These are phyloP conservation scores for Sturmia bella DNA, from an alignment of 2,888 invertebrate species.

Conservation along the genomic window DNA sequence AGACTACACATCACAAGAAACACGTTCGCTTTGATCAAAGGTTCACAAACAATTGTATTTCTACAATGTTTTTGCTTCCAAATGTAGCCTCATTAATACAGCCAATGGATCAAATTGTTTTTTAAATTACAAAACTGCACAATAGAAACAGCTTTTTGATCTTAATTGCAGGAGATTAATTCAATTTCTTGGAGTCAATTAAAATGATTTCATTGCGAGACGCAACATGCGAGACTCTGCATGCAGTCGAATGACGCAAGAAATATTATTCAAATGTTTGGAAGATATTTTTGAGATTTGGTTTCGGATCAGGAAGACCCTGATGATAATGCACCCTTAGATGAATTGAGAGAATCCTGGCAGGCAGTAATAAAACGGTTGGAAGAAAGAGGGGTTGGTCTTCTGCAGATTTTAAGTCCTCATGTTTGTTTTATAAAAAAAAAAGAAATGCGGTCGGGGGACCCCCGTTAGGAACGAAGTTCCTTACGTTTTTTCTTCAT, in stretches of 20 bases:
- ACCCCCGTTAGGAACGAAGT: too few species aligned
- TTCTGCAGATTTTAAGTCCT: conserved; percentile 7
- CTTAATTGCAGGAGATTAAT: conserved; percentile 17
- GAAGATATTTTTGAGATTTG: conserved; percentile 18
- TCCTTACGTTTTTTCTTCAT: too few species aligned
- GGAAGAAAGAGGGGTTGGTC: conserved; percentile 5
- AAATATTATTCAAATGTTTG: conserved; percentile 16
- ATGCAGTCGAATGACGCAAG: conserved; percentile 22
- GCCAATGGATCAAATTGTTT: conserved; percentile 24
- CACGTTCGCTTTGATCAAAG: too few species aligned
- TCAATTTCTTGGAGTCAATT: conserved; percentile 20
- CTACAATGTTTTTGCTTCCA: not conserved
- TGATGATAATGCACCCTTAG: conserved; percentile 14
- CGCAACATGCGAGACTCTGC: conserved; percentile 21
- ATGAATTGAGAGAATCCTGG: conserved; percentile 14
- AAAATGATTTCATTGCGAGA: conserved; percentile 24
- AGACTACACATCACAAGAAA: too few species aligned
- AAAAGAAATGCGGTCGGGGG: too few species aligned
- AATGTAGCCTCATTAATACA: conserved; percentile 9
- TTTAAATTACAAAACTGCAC: conserved; percentile 19
- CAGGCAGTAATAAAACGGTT: conserved; percentile 2
- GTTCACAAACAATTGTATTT: too few species aligned
- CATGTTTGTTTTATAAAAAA: conserved; percentile 8
- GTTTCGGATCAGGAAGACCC: conserved; percentile 22
- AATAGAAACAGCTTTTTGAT: conserved; percentile 22